Percentiles rank a stretch among this genome's conserved stretches.
phyloP scores from a whole-genome alignment of 23 tunicate genomes.

The Clavelina lepadiformis region DNA sequence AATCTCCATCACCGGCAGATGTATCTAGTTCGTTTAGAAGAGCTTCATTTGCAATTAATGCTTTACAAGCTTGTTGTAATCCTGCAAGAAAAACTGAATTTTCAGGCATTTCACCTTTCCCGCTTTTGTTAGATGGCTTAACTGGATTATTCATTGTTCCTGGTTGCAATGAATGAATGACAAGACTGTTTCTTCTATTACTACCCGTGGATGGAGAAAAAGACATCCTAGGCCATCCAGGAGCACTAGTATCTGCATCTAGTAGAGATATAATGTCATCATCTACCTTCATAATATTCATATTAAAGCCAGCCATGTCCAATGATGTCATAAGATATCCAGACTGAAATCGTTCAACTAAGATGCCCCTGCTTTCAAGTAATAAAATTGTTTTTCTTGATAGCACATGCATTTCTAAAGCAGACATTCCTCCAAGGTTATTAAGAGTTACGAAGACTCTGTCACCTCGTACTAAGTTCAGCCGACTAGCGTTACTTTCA shows the following conservation, averaged over 20 bases:
- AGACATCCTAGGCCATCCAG: conserved; percentile 72
- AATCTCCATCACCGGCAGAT: conserved; percentile 95
- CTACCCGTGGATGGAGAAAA: conserved; percentile 5
- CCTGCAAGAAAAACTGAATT: neutral
- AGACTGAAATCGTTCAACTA: conserved; percentile 45
- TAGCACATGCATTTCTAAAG: conserved; percentile 74
- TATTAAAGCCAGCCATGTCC: conserved; percentile 94
- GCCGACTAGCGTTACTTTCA: conserved; percentile 18
- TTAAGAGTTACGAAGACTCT: conserved; percentile 65
- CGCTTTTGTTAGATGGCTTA: neutral
- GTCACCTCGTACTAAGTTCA: conserved; percentile 16
- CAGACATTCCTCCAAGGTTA: conserved; percentile 93
- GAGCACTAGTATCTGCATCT: conserved; percentile 66
- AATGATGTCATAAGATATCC: conserved; percentile 97
- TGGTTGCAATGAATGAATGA: neutral
- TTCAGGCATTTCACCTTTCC: neutral
- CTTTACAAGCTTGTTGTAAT: conserved; percentile 45
- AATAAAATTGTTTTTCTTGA: conserved; percentile 46
- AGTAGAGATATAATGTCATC: conserved; percentile 29
- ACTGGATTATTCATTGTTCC: neutral
- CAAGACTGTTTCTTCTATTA: conserved; percentile 11
- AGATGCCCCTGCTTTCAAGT: conserved; percentile 27
- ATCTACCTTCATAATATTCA: conserved; percentile 57
- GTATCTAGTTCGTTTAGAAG: conserved; percentile 78
- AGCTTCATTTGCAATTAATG: conserved; percentile 47